Percentiles rank a stretch among this genome's conserved stretches.
phyloP scores from a whole-genome alignment of 2,888 invertebrate species.

The Spialia ferax region DNA sequence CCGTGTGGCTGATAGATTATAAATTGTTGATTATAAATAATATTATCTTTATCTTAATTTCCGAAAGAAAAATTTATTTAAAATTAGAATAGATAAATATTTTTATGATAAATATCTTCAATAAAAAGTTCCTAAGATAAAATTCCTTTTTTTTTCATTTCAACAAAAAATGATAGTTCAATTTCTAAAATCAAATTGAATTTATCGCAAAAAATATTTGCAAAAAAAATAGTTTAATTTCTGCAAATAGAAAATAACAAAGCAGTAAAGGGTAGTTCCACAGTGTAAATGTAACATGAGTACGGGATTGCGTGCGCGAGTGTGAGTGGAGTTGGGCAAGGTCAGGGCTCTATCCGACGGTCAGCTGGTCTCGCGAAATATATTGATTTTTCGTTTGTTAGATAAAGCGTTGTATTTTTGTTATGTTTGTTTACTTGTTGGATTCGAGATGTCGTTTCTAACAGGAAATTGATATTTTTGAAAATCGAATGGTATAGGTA shows the following conservation, averaged over 20 bases:
- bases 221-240: too few species aligned
- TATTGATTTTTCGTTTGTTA: slow-evolving; percentile 57
- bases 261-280: slow-evolving; percentile 18
- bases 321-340: slow-evolving; percentile 79
- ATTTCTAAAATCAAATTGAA: neutral
- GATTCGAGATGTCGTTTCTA: neutral
- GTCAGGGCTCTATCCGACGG: slow-evolving; percentile 82
- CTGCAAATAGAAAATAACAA: too few species aligned
- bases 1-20: too few species aligned
- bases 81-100: too few species aligned
- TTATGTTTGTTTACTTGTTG: slow-evolving; percentile 4
- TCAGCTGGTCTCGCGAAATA: slow-evolving; percentile 73
- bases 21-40: too few species aligned
- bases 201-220: too few species aligned
- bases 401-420: slow-evolving; percentile 1
- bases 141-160: too few species aligned
- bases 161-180: neutral
- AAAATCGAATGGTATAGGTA: neutral
- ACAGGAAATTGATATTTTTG: neutral
- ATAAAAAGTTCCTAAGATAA: too few species aligned
- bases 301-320: slow-evolving; percentile 65
- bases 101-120: too few species aligned
- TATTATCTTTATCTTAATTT: too few species aligned
- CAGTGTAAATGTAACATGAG: slow-evolving; percentile 63
- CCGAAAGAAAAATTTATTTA: too few species aligned